Evolutionary conservation across 2,888 invertebrate species (phyloP).

Genomic region (Druceiella hillmani): DNA sequence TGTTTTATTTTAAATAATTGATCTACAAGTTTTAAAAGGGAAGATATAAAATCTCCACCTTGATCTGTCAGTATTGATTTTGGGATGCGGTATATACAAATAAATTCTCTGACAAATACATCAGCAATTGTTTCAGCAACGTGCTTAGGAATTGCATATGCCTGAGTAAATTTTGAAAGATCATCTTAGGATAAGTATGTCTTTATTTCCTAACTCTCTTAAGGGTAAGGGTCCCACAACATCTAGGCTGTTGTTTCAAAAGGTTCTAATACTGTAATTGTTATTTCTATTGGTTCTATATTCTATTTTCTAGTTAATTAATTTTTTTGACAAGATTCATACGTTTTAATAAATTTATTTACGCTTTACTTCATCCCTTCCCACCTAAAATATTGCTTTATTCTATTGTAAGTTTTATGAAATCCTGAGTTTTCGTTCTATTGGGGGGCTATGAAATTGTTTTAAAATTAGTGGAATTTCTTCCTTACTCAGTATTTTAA

Average conservation of each 20-base stretch:
- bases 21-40: conserved; percentile 25
- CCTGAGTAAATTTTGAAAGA: conserved; percentile 20
- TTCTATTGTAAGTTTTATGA: conserved; percentile 12
- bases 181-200: too few species aligned
- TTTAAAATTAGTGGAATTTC: neutral
- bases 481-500: conserved; percentile 8
- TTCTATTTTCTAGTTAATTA: conserved; percentile 8
- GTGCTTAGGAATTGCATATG: conserved; percentile 23
- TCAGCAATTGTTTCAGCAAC: conserved; percentile 26
- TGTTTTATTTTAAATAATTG: conserved; percentile 26
- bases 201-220: conserved; percentile 23
- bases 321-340: conserved; percentile 24
- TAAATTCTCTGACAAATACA: conserved; percentile 22
- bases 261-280: conserved; percentile 22
- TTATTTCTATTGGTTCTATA: conserved; percentile 27
- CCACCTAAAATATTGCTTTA: conserved; percentile 26
- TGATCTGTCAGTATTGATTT: conserved; percentile 28
- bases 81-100: conserved; percentile 27
- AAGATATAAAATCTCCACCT: conserved; percentile 28
- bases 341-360: conserved; percentile 24
- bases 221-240: conserved; percentile 24
- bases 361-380: conserved; percentile 26
- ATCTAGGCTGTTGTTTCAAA: conserved; percentile 25
- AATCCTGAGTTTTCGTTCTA: conserved; percentile 8
- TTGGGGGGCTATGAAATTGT: conserved; percentile 4